Conservation (phyloP, 2,797 vertebrate genomes). For the Mus minutoides region DNA sequence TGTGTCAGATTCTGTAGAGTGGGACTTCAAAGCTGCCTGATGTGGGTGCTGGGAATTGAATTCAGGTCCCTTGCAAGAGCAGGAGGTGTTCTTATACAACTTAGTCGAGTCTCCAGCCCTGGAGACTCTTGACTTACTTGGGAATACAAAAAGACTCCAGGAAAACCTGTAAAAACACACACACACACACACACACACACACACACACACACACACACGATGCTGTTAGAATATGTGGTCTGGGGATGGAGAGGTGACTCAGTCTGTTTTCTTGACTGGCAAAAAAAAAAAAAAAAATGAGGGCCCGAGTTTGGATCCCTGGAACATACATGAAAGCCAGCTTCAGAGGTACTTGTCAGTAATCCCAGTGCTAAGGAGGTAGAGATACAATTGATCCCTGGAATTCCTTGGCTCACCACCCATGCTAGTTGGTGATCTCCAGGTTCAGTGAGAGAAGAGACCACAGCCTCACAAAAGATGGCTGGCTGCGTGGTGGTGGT, state of each 20-base stretch:
- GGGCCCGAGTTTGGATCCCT: background rate
- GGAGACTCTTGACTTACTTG: background rate
- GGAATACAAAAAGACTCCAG: background rate
- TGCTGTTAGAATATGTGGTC: background rate
- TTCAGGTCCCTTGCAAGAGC: background rate
- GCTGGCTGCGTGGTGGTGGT: background rate
- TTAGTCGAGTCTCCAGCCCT: background rate
- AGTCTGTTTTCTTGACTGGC: background rate
- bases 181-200: background rate
- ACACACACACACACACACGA: background rate
- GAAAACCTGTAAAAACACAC: background rate
- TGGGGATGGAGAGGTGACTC: background rate
- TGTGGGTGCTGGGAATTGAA: background rate
- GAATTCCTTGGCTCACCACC: background rate
- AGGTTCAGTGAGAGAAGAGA: background rate
- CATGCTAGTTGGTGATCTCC: background rate
- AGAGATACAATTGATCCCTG: background rate
- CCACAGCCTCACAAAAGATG: background rate
- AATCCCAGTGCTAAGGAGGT: background rate
- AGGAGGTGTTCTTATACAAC: background rate
- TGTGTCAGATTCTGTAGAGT: background rate
- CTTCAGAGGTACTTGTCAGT: background rate
- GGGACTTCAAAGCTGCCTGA: background rate
- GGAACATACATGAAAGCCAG: background rate
- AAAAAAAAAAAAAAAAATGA: too few species aligned